Conservation (phyloP, 53 echinoderm and acorn worm species). For the Holothuria leucospilota region DNA sequence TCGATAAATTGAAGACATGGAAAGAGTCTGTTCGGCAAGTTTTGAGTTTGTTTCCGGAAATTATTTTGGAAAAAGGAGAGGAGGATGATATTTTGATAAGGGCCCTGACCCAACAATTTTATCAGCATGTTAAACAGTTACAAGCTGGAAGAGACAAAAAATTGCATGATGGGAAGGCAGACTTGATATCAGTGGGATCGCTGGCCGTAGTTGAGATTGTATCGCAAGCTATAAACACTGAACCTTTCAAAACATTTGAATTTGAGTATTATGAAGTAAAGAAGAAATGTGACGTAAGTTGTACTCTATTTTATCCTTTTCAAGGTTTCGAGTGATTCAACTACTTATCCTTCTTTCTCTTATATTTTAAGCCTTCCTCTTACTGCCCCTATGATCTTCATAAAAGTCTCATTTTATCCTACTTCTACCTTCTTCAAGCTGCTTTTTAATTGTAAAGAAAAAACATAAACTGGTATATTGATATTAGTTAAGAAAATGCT, state of each 20-base stretch:
- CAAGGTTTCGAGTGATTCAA: too few species aligned
- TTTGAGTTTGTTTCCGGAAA: constrained; percentile 27
- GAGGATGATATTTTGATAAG: constrained; percentile 2
- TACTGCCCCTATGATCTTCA: neutral
- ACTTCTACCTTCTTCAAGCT: too few species aligned
- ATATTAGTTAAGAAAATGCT: too few species aligned
- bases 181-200: neutral
- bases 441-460: too few species aligned
- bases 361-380: neutral
- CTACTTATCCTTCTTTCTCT: neutral
- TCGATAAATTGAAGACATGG: neutral
- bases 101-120: neutral
- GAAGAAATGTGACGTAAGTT: neutral
- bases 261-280: neutral
- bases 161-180: neutral
- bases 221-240: constrained; percentile 2
- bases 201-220: neutral
- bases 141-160: neutral
- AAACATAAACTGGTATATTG: too few species aligned
- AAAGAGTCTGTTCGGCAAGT: neutral
- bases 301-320: neutral
- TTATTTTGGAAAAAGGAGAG: constrained; percentile 1
- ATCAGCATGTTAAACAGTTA: constrained; percentile 3
- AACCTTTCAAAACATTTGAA: constrained; percentile 19
- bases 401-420: neutral